Percentiles rank a stretch among this genome's conserved stretches.
These are phyloP conservation scores for Calephelis nemesis DNA, from an alignment of 1,140 invertebrate species.

Conservation along the genomic window DNA sequence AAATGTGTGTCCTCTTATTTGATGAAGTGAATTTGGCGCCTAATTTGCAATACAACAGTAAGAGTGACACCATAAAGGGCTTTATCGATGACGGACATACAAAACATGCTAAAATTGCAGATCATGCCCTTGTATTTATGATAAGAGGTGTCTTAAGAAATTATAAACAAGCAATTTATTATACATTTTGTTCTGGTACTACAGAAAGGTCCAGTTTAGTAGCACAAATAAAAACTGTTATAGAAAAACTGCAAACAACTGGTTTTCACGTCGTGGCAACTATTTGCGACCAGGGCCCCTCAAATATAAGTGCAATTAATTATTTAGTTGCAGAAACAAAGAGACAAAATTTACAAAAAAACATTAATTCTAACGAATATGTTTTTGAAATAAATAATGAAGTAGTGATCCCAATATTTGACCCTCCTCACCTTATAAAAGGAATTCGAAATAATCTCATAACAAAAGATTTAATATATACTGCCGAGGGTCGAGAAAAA, in stretches of 20 bases:
- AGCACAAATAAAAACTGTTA: neutral
- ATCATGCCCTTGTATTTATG: slow-evolving; percentile 3
- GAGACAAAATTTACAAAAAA: neutral
- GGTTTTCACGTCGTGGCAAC: neutral
- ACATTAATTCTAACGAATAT: neutral
- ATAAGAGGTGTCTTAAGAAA: neutral
- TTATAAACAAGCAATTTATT: neutral
- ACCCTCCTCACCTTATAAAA: neutral
- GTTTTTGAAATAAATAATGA: neutral
- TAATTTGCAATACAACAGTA: neutral
- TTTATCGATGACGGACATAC: neutral
- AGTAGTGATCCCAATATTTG: neutral
- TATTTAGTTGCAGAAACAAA: neutral
- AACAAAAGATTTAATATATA: neutral
- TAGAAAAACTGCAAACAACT: neutral
- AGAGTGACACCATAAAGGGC: neutral
- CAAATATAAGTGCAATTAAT: neutral
- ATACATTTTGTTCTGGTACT: neutral
- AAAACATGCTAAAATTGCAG: slow-evolving; percentile 3
- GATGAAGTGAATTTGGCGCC: neutral
- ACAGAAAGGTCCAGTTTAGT: neutral
- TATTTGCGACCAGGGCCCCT: neutral
- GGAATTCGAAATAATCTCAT: neutral
- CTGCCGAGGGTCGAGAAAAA: neutral
- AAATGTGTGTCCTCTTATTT: neutral